Evolutionary conservation across 2,113 vertebrate species (phyloP).

Genomic region (Polyodon spathula): DNA sequence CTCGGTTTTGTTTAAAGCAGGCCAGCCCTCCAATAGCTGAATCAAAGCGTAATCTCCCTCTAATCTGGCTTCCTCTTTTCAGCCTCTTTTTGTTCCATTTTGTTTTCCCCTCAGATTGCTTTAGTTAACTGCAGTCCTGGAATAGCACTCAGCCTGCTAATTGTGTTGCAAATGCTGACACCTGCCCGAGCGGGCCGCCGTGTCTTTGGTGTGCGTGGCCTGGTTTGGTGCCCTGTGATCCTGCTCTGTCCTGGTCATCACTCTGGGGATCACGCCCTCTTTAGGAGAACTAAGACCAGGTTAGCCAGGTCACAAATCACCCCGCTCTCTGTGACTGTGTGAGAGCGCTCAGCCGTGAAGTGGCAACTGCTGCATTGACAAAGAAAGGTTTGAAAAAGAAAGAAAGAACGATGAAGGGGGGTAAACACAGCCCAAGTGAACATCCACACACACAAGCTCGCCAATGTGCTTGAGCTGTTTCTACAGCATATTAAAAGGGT

Average conservation of each 20-base stretch:
- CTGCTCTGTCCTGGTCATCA: slow-evolving; percentile 43
- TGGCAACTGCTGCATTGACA: slow-evolving; percentile 46
- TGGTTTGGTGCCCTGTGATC: slow-evolving; percentile 26
- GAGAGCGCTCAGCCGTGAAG: slow-evolving; percentile 67
- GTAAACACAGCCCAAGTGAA: slow-evolving; percentile 40
- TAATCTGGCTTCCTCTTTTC: slow-evolving; percentile 45
- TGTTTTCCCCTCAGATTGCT: slow-evolving; percentile 50
- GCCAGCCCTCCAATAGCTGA: slow-evolving; percentile 64
- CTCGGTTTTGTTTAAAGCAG: slow-evolving; percentile 60
- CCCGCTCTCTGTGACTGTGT: slow-evolving; percentile 65
- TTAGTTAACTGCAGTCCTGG: slow-evolving; percentile 47
- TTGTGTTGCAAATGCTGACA: slow-evolving; percentile 69
- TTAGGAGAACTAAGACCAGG: slow-evolving; percentile 71
- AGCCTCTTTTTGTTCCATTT: slow-evolving; percentile 45
- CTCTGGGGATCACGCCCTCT: slow-evolving; percentile 57
- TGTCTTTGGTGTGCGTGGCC: slow-evolving; percentile 40
- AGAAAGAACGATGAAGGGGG: slow-evolving; percentile 42
- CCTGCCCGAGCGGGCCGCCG: slow-evolving; percentile 54
- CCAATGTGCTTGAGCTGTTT: no score
- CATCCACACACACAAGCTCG: neutral
- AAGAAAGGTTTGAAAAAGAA: slow-evolving; percentile 21
- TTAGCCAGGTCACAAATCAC: slow-evolving; percentile 77
- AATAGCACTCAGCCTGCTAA: slow-evolving; percentile 43
- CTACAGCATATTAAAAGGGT: no score
- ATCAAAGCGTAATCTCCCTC: slow-evolving; percentile 60